A percentile compares a stretch with the other conserved stretches of the same genome.
Evolutionary conservation across 2,113 vertebrate species (phyloP).

Genomic region (Trogon surrucura): DNA sequence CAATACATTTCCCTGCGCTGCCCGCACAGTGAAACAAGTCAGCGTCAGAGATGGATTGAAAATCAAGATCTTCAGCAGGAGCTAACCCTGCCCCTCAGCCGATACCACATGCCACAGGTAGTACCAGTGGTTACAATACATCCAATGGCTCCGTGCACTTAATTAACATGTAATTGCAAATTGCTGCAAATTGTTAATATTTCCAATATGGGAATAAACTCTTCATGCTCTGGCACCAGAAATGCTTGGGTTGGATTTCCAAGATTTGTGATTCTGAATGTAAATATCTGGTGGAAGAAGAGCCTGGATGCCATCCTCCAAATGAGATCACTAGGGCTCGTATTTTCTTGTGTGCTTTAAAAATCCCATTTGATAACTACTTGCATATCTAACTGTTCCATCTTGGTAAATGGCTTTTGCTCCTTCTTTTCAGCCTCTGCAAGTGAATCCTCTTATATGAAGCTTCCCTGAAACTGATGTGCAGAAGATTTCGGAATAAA

Average conservation of each 20-base stretch:
- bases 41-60: slow-evolving; percentile 13
- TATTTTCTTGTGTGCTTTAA: not conserved
- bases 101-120: not conserved
- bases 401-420: not conserved
- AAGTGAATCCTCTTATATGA: not conserved
- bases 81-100: slow-evolving; percentile 34
- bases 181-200: not conserved
- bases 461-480: not conserved
- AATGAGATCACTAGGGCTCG: not conserved
- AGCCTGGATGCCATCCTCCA: not conserved
- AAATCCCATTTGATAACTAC: not conserved
- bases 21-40: not conserved
- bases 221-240: not conserved
- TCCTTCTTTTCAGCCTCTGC: not conserved
- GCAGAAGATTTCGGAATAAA: not conserved
- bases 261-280: not conserved
- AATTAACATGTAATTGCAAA: not conserved
- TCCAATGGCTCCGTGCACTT: not conserved
- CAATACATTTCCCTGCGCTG: slow-evolving; percentile 20
- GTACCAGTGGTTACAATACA: not conserved
- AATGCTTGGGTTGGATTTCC: not conserved
- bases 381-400: not conserved
- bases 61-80: slow-evolving; percentile 47
- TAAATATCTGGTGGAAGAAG: not conserved
- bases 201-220: not conserved